Percentiles rank a stretch among this genome's conserved stretches.
phyloP scores from a whole-genome alignment of 1,140 invertebrate species.

The Drosophila funebris region DNA sequence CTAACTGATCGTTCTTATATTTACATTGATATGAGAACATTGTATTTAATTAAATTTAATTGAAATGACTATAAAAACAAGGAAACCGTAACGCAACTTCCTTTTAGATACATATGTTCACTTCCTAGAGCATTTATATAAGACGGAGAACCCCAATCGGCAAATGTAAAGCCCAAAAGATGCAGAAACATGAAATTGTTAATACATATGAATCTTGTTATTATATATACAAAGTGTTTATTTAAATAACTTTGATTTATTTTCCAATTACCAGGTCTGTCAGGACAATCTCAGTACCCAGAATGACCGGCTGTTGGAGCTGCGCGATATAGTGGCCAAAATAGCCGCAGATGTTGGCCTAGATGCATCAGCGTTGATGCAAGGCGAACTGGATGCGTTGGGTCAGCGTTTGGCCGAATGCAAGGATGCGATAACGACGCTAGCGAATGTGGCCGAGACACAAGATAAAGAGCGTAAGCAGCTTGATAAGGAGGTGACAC shows the following conservation, averaged over 20 bases:
- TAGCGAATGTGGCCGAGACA: slow-evolving; percentile 90
- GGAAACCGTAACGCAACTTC: too few relatives aligned
- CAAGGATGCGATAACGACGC: slow-evolving; percentile 88
- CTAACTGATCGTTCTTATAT: too few relatives aligned
- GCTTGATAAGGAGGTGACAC: slow-evolving; percentile 85
- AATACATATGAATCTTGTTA: too few relatives aligned
- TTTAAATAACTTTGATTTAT: background rate
- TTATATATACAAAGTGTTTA: too few relatives aligned
- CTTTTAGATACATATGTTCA: too few relatives aligned
- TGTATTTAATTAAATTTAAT: too few relatives aligned
- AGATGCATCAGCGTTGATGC: slow-evolving; percentile 87
- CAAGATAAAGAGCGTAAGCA: slow-evolving; percentile 85
- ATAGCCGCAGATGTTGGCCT: slow-evolving; percentile 91
- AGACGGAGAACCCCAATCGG: too few relatives aligned
- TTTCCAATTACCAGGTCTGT: slow-evolving; percentile 86
- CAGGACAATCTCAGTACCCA: slow-evolving; percentile 90
- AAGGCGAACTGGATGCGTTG: slow-evolving; percentile 91
- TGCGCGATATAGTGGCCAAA: slow-evolving; percentile 89
- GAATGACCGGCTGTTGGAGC: slow-evolving; percentile 87
- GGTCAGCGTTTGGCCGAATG: slow-evolving; percentile 90
- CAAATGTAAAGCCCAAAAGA: too few relatives aligned
- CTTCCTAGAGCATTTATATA: too few relatives aligned
- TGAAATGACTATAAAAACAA: too few relatives aligned
- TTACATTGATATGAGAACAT: too few relatives aligned
- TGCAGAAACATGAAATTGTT: too few relatives aligned